Evolutionary conservation across 2,797 vertebrate species (phyloP).

Genomic region (Gouania willdenowi): DNA sequence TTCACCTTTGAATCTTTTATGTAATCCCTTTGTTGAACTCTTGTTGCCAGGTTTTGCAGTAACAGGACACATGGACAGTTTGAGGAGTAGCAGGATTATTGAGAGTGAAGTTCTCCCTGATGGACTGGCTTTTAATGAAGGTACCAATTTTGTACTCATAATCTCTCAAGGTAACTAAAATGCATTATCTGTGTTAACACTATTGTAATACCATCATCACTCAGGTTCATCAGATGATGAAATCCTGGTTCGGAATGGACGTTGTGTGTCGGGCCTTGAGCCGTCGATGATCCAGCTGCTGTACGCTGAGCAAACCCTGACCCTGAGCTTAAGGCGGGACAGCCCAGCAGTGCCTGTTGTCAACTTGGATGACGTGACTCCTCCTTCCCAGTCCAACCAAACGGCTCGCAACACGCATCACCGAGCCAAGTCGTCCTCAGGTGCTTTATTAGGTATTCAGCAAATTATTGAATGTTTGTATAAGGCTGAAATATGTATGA

Average conservation of each 20-base stretch:
- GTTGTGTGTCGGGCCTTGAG: conserved; percentile 78
- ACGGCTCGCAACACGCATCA: conserved; percentile 81
- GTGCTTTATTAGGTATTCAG: conserved; percentile 72
- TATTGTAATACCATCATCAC: not conserved
- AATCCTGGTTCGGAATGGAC: conserved; percentile 84
- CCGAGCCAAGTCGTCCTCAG: conserved; percentile 80
- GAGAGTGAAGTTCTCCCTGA: conserved; percentile 87
- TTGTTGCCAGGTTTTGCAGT: conserved; percentile 85
- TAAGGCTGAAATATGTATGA: no score
- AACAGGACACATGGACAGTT: conserved; percentile 81
- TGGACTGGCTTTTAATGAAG: conserved; percentile 83
- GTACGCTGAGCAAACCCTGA: conserved; percentile 81
- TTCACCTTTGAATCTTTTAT: not conserved
- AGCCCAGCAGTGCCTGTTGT: conserved; percentile 9
- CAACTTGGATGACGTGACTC: conserved; percentile 45
- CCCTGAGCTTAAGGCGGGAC: conserved; percentile 75
- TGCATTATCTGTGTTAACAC: not conserved
- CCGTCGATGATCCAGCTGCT: conserved; percentile 83
- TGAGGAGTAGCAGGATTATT: conserved; percentile 80
- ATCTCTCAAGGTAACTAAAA: no score
- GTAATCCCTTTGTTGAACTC: not conserved
- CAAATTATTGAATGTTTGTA: no score
- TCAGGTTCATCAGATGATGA: conserved; percentile 87
- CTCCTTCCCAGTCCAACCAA: conserved; percentile 35
- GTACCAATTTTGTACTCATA: conserved; percentile 44